A percentile compares a stretch with the other conserved stretches of the same genome.
Evolutionary conservation across 2,113 vertebrate species (phyloP).

Genomic region (Alosa alosa): DNA sequence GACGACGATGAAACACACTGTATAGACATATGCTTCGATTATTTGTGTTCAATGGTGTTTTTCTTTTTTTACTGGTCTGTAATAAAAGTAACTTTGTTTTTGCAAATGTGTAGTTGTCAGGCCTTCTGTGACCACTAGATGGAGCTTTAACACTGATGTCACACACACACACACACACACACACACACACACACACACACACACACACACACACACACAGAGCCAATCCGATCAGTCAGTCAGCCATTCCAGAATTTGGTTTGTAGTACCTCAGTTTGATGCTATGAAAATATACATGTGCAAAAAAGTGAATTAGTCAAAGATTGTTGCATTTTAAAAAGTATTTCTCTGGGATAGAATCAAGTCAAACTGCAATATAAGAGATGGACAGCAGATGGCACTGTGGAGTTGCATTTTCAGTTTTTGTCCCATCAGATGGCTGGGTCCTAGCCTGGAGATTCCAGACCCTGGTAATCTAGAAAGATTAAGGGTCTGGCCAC

Average conservation of each 20-base stretch:
- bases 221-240: not conserved
- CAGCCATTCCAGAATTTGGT: not conserved
- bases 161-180: not conserved
- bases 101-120: not conserved
- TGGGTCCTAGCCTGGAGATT: no score
- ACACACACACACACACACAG: no score
- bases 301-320: no score
- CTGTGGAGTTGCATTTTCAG: not conserved
- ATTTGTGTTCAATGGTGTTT: conserved; percentile 7
- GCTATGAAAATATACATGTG: not conserved
- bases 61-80: conserved; percentile 8
- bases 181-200: no score
- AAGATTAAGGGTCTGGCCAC: no score
- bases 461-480: no score
- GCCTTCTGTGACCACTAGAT: not conserved
- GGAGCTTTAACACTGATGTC: not conserved
- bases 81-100: conserved; percentile 9
- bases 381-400: not conserved
- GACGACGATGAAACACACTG: not conserved
- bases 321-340: not conserved
- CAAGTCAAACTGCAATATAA: not conserved
- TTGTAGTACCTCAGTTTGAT: not conserved
- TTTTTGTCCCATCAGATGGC: no score
- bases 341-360: not conserved
- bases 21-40: not conserved